Base-by-base conservation (phyloP, 2,888 invertebrate genomes). In the Blastobasis adustella region DNA sequence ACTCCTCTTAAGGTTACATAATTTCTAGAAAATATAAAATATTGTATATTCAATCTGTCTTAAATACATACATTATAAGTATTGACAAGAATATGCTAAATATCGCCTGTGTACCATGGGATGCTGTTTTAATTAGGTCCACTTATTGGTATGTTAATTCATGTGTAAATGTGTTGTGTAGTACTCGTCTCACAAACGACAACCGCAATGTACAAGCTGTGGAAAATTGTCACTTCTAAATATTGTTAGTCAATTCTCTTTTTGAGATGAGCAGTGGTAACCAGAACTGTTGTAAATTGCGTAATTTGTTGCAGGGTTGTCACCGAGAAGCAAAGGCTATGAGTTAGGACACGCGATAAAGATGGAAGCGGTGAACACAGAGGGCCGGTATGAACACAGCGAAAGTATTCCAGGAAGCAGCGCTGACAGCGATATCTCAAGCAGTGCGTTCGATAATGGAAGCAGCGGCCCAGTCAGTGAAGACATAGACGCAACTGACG, bases 261-360 rank as follows among this genome's bases (percentile, higher is more conserved):
- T 23, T 23, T 23, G 23, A 23, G 23, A 3, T 23, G 23, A 23
- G 23, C 23, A 23, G 23, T 42, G 41, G 41, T 8, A 40, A 42
- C 42, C 1, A 8, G 42, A 46, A 52, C 50, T 55, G 50, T 53
- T 55, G 50, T 53, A 61, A 57, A 59, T 60, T 56, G 63, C 56
- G 54, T 52, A 51, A 51, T 8, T 53, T 61, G 49, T 56, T 86
- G 51, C 76, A 88, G 87, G 87, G 85, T 74, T 78, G 58, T 67
- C 73, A 55, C 68, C 71, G 52, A 76, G 71, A 63, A 74, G 79
- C 59, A 72, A 73, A 38, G 82, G 78, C 63, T 88, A 87, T 82
- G 82, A 85, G 71, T 79, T 86, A 67, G 83, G 80, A 58, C 74
- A 81, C 73, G 86, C 84, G 52, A 84, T 87, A 74, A 87, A 80